Evolutionary conservation across 2,888 invertebrate genomes (phyloP).

Genomic region (Epistrophe eligans): DNA sequence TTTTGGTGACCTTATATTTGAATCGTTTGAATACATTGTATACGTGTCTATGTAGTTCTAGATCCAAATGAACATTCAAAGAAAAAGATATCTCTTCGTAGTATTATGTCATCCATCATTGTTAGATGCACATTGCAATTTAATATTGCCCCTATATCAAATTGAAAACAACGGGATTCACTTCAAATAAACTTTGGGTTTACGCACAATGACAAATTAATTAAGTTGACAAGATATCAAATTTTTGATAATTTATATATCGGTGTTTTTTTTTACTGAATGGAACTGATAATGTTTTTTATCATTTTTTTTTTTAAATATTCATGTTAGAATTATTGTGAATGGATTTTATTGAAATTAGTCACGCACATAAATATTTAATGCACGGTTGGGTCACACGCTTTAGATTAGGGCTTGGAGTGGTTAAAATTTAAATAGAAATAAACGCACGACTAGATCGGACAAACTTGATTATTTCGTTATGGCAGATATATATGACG

Average conservation of each 20-base stretch:
- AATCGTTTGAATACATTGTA: conserved; percentile 6
- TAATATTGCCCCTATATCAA: not conserved
- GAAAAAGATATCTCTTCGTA: not conserved
- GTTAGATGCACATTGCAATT: not conserved
- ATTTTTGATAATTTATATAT: not conserved
- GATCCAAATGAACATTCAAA: not conserved
- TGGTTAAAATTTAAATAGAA: not conserved
- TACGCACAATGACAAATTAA: conserved; percentile 3
- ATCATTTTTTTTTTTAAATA: not conserved
- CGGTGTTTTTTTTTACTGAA: not conserved
- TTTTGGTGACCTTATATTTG: conserved; percentile 18
- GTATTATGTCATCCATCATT: not conserved
- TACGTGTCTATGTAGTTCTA: not conserved
- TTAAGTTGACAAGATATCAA: conserved; percentile 10
- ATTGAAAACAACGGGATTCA: not conserved
- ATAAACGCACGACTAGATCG: not conserved
- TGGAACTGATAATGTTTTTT: not conserved
- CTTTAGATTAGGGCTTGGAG: not conserved
- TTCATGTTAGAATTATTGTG: not conserved
- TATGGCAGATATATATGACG: too few species aligned
- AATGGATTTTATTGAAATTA: not conserved
- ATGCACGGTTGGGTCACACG: not conserved
- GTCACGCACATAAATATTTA: not conserved
- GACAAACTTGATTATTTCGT: too few species aligned
- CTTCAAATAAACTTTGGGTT: not conserved